Evolutionary conservation across 2,888 invertebrate species (phyloP).

Genomic region (Bibio marci): DNA sequence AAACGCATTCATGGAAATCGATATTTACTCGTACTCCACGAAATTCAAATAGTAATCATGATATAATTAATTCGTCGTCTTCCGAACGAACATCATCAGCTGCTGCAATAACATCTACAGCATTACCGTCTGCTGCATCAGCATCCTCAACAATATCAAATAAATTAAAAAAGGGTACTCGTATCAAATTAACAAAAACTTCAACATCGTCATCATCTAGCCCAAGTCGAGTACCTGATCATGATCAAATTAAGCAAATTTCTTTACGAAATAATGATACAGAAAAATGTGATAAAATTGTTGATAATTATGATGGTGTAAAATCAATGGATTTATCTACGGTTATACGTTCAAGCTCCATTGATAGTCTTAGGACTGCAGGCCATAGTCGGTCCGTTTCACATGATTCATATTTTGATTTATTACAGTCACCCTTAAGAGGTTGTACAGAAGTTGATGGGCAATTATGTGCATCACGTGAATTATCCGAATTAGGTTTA

Average conservation of each 20-base stretch:
- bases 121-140: too few species aligned
- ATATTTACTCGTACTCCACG: conserved; percentile 29
- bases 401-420: conserved; percentile 85
- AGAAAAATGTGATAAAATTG: conserved; percentile 22
- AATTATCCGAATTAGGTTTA: conserved; percentile 68
- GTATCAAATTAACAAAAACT: not conserved
- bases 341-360: conserved; percentile 23
- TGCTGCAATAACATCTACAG: too few species aligned
- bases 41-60: conserved; percentile 20
- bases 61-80: conserved; percentile 7
- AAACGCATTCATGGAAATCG: conserved; percentile 30
- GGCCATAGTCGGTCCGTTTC: conserved; percentile 55
- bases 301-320: conserved; percentile 24
- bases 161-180: too few species aligned
- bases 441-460: conserved; percentile 20
- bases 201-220: too few species aligned
- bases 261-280: conserved; percentile 10
- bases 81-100: too few species aligned
- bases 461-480: conserved; percentile 32
- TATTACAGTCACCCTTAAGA: conserved; percentile 29
- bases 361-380: conserved; percentile 28
- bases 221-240: not conserved
- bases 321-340: conserved; percentile 23
- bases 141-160: too few species aligned
- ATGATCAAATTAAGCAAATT: conserved; percentile 1